Conservation (phyloP, 2,888 invertebrate species). For the Notocelia uddmanniana region DNA sequence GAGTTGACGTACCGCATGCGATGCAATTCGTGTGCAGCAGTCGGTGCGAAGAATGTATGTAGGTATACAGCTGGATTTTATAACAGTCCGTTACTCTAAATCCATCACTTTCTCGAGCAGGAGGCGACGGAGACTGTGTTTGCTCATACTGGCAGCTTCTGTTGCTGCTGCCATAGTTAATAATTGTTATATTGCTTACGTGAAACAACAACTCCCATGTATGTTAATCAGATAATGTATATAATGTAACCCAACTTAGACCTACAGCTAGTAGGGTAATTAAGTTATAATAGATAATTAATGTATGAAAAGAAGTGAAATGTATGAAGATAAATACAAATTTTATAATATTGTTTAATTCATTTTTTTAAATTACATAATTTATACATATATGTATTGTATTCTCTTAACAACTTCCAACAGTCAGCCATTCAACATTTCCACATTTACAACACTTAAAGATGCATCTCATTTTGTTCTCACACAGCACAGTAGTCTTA, state of each 20-base stretch:
- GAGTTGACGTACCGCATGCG: not conserved
- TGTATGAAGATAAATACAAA: slow-evolving; percentile 31
- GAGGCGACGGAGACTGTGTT: too few relatives aligned
- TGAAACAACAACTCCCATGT: too few relatives aligned
- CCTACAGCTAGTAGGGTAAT: not conserved
- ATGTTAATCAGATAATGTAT: not conserved
- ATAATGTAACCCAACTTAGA: not conserved
- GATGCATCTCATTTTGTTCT: not conserved
- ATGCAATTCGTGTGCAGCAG: too few relatives aligned
- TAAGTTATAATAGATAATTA: not conserved
- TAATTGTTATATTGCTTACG: too few relatives aligned
- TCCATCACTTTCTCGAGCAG: not conserved
- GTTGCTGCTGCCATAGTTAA: too few relatives aligned
- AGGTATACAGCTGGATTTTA: not conserved
- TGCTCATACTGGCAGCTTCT: too few relatives aligned
- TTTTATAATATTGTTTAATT: slow-evolving; percentile 30
- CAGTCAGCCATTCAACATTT: not conserved
- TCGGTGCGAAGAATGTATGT: too few relatives aligned
- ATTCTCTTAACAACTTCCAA: not conserved
- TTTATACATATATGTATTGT: not conserved
- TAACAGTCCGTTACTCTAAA: not conserved
- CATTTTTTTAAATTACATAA: slow-evolving; percentile 12
- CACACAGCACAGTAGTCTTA: not conserved
- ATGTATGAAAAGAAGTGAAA: slow-evolving; percentile 21
- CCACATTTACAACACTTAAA: not conserved